Conservation (phyloP, 1,140 invertebrate genomes). For the Sinonovacula constricta region DNA sequence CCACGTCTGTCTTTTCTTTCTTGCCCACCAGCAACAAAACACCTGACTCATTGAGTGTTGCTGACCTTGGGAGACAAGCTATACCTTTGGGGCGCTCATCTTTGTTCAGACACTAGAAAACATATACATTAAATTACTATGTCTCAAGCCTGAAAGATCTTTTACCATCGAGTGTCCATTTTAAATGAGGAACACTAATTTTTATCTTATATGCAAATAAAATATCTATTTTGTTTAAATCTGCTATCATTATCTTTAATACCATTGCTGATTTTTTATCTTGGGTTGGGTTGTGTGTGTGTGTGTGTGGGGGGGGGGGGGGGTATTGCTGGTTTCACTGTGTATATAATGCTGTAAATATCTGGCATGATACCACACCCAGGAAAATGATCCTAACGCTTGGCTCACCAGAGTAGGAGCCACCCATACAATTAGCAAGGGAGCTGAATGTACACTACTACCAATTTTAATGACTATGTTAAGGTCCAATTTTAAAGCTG, state of each 20-base stretch:
- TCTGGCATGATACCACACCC: too few species aligned
- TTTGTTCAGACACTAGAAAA: slow-evolving; percentile 63
- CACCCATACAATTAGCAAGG: too few species aligned
- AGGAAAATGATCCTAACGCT: too few species aligned
- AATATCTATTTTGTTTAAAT: neutral
- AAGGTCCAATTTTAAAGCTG: too few species aligned
- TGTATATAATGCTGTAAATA: too few species aligned
- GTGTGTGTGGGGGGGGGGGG: too few species aligned
- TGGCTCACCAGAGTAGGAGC: too few species aligned
- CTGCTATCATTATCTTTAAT: neutral
- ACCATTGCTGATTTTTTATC: too few species aligned
- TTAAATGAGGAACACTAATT: neutral
- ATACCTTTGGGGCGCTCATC: slow-evolving; percentile 69
- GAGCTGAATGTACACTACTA: too few species aligned
- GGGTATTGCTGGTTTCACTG: too few species aligned
- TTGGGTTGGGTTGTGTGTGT: too few species aligned
- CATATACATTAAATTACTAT: neutral
- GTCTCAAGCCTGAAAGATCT: neutral
- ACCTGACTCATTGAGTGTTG: slow-evolving; percentile 50
- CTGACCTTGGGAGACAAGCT: slow-evolving; percentile 47
- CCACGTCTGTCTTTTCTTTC: slow-evolving; percentile 50
- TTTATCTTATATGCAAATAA: neutral
- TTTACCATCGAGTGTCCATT: neutral
- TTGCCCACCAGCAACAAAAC: slow-evolving; percentile 66
- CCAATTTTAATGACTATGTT: too few species aligned